Evolutionary conservation across 2,888 invertebrate species (phyloP).

Genomic region (Cephus pulcher): DNA sequence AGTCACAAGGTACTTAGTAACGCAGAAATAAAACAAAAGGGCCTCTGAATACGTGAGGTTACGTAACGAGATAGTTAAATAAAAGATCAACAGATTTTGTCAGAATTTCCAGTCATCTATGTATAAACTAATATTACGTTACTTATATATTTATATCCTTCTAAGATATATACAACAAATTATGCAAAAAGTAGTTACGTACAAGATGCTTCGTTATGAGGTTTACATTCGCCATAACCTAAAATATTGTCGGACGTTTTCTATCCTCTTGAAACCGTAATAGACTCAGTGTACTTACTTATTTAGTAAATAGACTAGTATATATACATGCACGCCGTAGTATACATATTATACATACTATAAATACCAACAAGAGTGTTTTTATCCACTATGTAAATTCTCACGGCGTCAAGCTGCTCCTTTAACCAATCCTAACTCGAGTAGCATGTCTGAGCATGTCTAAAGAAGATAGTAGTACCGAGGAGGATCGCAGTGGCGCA

Average conservation of each 20-base stretch:
- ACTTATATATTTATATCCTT: neutral
- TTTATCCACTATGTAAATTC: neutral
- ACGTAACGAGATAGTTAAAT: neutral
- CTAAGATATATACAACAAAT: neutral
- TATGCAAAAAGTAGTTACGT: too few relatives aligned
- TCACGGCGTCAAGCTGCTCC: neutral
- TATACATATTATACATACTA: neutral
- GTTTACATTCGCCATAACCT: too few relatives aligned
- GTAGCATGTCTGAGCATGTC: neutral
- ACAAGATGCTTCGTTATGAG: too few relatives aligned
- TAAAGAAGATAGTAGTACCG: constrained; percentile 8
- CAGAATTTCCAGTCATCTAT: neutral
- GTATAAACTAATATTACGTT: neutral
- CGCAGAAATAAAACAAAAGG: neutral
- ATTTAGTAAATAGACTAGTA: neutral
- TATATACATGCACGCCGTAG: too few relatives aligned
- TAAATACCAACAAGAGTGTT: neutral
- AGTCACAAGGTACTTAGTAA: neutral
- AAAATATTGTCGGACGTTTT: too few relatives aligned
- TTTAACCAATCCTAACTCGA: neutral
- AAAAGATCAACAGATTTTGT: neutral
- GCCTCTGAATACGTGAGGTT: neutral
- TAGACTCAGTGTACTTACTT: neutral
- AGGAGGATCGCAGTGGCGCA: constrained; percentile 29
- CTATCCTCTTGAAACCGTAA: too few relatives aligned